Conservation (phyloP, 1,140 invertebrate species). For the Eupristina koningsbergeri region DNA sequence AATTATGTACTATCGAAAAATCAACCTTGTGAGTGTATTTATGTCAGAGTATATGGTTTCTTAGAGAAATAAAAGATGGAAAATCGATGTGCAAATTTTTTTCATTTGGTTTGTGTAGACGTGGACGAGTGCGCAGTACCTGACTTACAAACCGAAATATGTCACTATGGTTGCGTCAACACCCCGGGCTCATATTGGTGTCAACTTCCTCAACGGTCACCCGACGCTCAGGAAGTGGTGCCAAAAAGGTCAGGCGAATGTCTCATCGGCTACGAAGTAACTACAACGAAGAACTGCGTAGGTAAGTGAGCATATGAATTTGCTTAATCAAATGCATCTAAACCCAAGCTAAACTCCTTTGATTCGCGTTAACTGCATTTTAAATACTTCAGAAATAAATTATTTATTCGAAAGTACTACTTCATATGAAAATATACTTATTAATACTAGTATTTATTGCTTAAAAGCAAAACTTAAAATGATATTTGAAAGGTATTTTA, state of each 20-base stretch:
- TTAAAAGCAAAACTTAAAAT: too few species aligned
- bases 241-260: slow-evolving; percentile 6
- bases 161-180: slow-evolving; percentile 73
- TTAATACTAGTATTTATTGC: too few species aligned
- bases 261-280: slow-evolving; percentile 21
- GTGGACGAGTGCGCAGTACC: slow-evolving; percentile 77
- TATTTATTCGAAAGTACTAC: too few species aligned
- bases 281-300: slow-evolving; percentile 7
- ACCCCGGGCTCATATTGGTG: slow-evolving; percentile 73
- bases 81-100: slow-evolving; percentile 29
- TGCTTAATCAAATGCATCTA: too few species aligned
- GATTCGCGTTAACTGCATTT: too few species aligned
- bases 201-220: slow-evolving; percentile 28
- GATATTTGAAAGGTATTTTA: too few species aligned
- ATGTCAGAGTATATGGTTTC: neutral
- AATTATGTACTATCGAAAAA: slow-evolving; percentile 1
- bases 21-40: neutral
- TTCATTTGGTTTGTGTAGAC: slow-evolving; percentile 65
- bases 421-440: too few species aligned
- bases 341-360: too few species aligned
- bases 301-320: too few species aligned
- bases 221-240: neutral
- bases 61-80: neutral
- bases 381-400: too few species aligned
- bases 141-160: slow-evolving; percentile 70